Percentiles rank a stretch among this genome's conserved stretches.
These are phyloP conservation scores for Tetrapedia diversipes DNA, from an alignment of 2,888 invertebrate species.

Conservation along the genomic window DNA sequence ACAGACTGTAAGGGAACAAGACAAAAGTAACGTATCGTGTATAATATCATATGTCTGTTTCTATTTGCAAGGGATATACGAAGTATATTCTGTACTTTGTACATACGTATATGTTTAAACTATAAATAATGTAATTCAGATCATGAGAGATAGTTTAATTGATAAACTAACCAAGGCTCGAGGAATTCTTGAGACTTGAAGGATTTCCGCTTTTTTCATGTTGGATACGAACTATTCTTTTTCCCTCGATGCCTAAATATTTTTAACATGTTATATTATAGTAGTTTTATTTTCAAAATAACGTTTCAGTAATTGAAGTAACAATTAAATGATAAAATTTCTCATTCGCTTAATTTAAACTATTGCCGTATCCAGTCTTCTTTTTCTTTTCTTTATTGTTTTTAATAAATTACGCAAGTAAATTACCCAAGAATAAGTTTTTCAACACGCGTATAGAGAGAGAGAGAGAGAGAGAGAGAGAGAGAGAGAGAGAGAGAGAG, in stretches of 20 bases:
- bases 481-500: no score
- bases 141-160: constrained; percentile 41
- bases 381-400: not conserved
- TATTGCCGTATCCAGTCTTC: not conserved
- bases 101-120: not conserved
- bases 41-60: not conserved
- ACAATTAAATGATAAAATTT: not conserved
- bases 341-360: not conserved
- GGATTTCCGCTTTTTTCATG: constrained; percentile 56
- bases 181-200: constrained; percentile 34
- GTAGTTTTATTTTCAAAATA: constrained; percentile 19
- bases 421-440: no score
- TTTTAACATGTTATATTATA: constrained; percentile 47
- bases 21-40: not conserved
- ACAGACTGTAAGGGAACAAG: no score
- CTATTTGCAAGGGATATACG: not conserved
- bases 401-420: not conserved
- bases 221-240: constrained; percentile 68
- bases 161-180: constrained; percentile 48
- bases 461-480: no score
- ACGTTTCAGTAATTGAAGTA: not conserved
- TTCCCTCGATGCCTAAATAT: constrained; percentile 67
- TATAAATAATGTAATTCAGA: constrained; percentile 2
- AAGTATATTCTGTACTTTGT: not conserved
- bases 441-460: no score